Conservation (phyloP, 2,113 vertebrate genomes). For the Nyctibius bracteatus region DNA sequence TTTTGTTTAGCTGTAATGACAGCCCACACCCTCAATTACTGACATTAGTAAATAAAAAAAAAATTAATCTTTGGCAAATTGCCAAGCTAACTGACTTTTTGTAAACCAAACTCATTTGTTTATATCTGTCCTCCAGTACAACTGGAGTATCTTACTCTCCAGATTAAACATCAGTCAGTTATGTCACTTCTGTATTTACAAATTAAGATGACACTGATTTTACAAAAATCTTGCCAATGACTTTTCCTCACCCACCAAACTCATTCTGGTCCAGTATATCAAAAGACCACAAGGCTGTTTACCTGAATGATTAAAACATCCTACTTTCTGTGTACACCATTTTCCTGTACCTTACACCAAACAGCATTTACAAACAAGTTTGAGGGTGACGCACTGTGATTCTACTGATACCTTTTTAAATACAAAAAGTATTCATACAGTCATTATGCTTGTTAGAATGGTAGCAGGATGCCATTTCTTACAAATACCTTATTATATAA, state of each 20-base stretch:
- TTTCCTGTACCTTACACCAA: neutral
- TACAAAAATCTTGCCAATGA: neutral
- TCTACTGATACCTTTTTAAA: neutral
- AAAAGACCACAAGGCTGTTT: neutral
- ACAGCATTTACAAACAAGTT: neutral
- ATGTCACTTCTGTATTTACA: neutral
- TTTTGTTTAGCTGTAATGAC: neutral
- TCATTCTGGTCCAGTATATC: neutral
- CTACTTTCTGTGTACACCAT: neutral
- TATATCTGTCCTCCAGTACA: neutral
- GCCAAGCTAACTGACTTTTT: neutral
- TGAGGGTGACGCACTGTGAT: neutral
- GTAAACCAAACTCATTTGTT: neutral
- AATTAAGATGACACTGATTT: neutral
- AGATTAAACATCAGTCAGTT: neutral
- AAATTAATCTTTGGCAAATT: neutral
- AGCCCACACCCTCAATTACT: neutral
- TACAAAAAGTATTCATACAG: neutral
- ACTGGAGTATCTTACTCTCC: neutral
- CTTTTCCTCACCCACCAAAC: rapidly evolving
- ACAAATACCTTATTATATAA: neutral
- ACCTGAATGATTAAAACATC: neutral
- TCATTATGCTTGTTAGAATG: neutral
- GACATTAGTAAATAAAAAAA: neutral
- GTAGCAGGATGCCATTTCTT: neutral